Evolutionary conservation across 2,797 vertebrate genomes (phyloP).

Genomic region (Mormyrops boulengeri): DNA sequence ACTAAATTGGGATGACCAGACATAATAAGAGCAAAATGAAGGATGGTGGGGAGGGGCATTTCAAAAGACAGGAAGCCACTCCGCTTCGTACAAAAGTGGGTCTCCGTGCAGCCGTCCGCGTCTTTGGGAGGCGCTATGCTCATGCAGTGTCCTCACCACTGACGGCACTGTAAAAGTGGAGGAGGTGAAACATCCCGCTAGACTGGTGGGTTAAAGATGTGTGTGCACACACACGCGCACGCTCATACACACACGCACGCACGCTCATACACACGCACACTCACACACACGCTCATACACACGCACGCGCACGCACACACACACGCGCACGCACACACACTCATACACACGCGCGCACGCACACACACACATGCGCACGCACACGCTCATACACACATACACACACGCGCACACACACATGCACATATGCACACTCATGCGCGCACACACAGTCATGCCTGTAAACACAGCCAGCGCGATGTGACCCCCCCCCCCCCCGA

Average conservation of each 20-base stretch:
- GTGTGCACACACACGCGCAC: too few relatives aligned
- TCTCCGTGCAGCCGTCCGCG: background rate
- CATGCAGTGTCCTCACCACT: background rate
- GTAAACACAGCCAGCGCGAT: background rate
- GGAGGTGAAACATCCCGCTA: background rate
- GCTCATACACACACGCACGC: too few relatives aligned
- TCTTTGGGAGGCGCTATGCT: background rate
- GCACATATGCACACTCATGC: background rate
- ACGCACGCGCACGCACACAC: too few relatives aligned
- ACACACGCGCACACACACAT: too few relatives aligned
- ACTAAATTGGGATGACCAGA: background rate
- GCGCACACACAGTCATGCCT: background rate
- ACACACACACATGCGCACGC: too few relatives aligned
- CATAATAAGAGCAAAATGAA: background rate
- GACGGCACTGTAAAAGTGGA: background rate
- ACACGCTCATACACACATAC: too few relatives aligned
- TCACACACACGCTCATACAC: too few relatives aligned
- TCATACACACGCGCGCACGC: too few relatives aligned
- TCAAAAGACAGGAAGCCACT: background rate
- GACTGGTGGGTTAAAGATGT: background rate
- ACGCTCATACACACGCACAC: background rate
- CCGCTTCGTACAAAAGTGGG: background rate
- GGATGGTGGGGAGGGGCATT: background rate
- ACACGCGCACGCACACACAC: too few relatives aligned
- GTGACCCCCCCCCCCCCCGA: background rate